Base-by-base conservation (phyloP, 2,888 invertebrate species). In the Agrochola lychnidis region DNA sequence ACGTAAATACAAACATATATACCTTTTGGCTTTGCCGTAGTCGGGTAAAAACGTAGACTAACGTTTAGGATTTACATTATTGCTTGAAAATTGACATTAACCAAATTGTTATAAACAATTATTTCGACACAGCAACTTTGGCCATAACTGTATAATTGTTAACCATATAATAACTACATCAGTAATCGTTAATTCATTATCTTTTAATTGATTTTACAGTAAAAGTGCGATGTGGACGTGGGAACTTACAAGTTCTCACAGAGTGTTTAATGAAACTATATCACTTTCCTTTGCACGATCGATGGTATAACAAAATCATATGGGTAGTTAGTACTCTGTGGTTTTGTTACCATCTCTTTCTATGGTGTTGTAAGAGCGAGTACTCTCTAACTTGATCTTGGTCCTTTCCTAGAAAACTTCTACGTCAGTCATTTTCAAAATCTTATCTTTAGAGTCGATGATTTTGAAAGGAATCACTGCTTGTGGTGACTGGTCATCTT, bases 211-310 rank as follows among this genome's bases (percentile, higher is more conserved):
- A 76, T 84, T 83, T 73, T 59, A 67, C 59, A 77, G 83, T 81
- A 70, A 73, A 82, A 80, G 45, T 71, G 64, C 42, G 53, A 62
- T 4, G 62, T 57, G 5, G 83, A 40, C 73, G 75, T 85, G 79
- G 57, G 86, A 83, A 72, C 53, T 57, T 51, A 67, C 67, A 40
- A 51, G 53, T 81, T 83, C 74, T 57, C 80, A 85, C 70, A 63
- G 51, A 68, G 12, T 61, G 36, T 51, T 66, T 42, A 51, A 45
- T 75, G 56, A 56, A 78, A 83, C 64, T 78, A 56, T 74, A 70
- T 56, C 70, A 76, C 80, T 78, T 82, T 85, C 82, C 62, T 67
- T 42, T n/a, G 57, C 36, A 45, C 42, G 73, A 76, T 73, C 63
- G 57, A 63, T 74, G 45, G 57, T 42, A 42, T 81, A 70, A 72